Conservation (phyloP, 2,797 vertebrate species). For the Chanos chanos region DNA sequence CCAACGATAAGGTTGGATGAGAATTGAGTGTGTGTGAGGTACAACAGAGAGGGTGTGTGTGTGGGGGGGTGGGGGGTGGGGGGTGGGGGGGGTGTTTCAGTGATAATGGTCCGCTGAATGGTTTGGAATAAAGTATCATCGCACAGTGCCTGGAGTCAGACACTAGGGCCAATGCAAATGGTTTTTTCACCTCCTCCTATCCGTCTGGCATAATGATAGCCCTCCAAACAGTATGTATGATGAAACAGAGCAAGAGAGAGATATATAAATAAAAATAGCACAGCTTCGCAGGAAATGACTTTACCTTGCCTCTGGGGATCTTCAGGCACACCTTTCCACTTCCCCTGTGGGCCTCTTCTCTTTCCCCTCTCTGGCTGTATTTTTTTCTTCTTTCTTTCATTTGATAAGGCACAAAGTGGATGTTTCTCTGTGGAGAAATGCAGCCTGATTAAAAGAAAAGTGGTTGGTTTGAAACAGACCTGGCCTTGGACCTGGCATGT, state of each 20-base stretch:
- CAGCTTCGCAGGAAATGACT: slow-evolving; percentile 79
- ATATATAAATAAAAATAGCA: slow-evolving; percentile 80
- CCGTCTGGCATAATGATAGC: slow-evolving; percentile 81
- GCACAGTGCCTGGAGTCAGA: slow-evolving; percentile 90
- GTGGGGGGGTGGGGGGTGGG: slow-evolving; percentile 64
- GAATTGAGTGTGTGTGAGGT: slow-evolving; percentile 65
- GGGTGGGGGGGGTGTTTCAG: slow-evolving; percentile 73
- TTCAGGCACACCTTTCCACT: slow-evolving; percentile 68
- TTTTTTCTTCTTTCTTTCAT: slow-evolving; percentile 64
- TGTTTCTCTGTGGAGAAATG: slow-evolving; percentile 66
- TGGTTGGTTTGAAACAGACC: slow-evolving; percentile 59
- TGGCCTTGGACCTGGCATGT: slow-evolving; percentile 64
- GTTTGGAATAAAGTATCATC: slow-evolving; percentile 89
- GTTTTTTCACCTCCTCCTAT: slow-evolving; percentile 66
- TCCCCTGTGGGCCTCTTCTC: slow-evolving; percentile 60
- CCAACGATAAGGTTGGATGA: slow-evolving; percentile 87
- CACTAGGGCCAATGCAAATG: slow-evolving; percentile 82
- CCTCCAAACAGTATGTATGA: slow-evolving; percentile 77
- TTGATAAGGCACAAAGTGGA: slow-evolving; percentile 71
- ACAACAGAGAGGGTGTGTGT: slow-evolving; percentile 55
- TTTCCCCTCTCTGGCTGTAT: slow-evolving; percentile 64
- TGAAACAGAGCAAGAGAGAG: slow-evolving; percentile 72
- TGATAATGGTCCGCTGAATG: slow-evolving; percentile 93
- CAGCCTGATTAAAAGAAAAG: slow-evolving; percentile 44
- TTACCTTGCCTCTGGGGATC: slow-evolving; percentile 78